Evolutionary conservation across 92 coral and sea anemone genomes (phyloP).

Genomic region (Palythoa grandiflora): DNA sequence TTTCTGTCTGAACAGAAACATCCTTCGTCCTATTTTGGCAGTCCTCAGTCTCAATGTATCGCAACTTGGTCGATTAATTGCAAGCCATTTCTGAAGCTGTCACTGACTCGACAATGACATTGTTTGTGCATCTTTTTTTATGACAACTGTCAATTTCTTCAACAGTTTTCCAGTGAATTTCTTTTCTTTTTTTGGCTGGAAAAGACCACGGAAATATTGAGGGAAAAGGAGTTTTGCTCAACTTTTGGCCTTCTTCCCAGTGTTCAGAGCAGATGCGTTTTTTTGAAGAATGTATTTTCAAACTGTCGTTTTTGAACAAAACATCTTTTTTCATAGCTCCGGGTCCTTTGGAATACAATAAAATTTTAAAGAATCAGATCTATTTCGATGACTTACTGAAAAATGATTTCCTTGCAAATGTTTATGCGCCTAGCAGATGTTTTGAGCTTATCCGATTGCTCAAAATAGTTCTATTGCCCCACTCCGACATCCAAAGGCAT

Average conservation of each 20-base stretch:
- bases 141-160: background rate
- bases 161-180: conserved; percentile 4
- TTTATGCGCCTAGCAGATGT: no score
- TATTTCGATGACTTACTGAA: no score
- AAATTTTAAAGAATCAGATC: no score
- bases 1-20: conserved; percentile 2
- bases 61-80: background rate
- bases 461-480: no score
- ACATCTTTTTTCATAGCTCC: no score
- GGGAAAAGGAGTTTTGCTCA: background rate
- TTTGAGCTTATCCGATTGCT: no score
- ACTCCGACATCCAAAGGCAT: no score
- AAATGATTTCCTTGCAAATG: no score
- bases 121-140: conserved; percentile 2
- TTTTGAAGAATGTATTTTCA: no score
- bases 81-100: conserved; percentile 15
- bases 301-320: no score
- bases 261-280: no score
- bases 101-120: conserved; percentile 2
- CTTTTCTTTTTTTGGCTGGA: background rate
- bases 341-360: no score
- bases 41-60: background rate
- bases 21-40: background rate
- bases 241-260: background rate
- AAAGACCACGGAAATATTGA: background rate